A percentile compares a stretch with the other conserved stretches of the same genome.
phyloP scores from a whole-genome alignment of 2,888 invertebrate genomes.

The Microplitis manilae region DNA sequence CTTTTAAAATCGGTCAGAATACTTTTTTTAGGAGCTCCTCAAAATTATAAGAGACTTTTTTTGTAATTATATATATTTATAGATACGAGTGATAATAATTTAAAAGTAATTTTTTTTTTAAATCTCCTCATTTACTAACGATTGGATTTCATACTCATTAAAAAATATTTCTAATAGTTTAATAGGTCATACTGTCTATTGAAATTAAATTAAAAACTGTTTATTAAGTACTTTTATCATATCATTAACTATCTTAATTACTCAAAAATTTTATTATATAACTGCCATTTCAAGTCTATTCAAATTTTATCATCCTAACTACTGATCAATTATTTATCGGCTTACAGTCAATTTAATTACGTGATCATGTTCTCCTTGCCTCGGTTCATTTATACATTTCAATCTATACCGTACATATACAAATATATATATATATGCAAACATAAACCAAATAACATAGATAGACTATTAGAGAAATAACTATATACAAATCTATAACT shows the following conservation, averaged over 20 bases:
- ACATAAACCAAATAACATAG: background rate
- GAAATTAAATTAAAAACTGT: too few species aligned
- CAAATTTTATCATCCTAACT: conserved; percentile 8
- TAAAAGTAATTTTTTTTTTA: too few species aligned
- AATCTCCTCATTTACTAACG: too few species aligned
- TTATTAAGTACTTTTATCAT: too few species aligned
- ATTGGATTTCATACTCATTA: too few species aligned
- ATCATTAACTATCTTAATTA: background rate
- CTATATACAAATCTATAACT: background rate
- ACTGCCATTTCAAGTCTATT: background rate
- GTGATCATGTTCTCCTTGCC: background rate
- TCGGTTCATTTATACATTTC: background rate
- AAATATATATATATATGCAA: background rate
- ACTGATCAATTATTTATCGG: conserved; percentile 5
- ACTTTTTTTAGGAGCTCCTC: too few species aligned
- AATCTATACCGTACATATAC: background rate
- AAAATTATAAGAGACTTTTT: too few species aligned
- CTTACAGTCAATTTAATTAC: conserved; percentile 1
- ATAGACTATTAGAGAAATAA: background rate
- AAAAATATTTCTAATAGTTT: too few species aligned
- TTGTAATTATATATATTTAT: too few species aligned
- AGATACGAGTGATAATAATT: too few species aligned
- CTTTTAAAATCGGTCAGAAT: too few species aligned
- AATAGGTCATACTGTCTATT: too few species aligned
- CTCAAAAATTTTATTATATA: background rate